Evolutionary conservation across 2,888 invertebrate genomes (phyloP), one percentile per base, ranked within the genome.

Genomic region (Parascotia fuliginaria): DNA sequence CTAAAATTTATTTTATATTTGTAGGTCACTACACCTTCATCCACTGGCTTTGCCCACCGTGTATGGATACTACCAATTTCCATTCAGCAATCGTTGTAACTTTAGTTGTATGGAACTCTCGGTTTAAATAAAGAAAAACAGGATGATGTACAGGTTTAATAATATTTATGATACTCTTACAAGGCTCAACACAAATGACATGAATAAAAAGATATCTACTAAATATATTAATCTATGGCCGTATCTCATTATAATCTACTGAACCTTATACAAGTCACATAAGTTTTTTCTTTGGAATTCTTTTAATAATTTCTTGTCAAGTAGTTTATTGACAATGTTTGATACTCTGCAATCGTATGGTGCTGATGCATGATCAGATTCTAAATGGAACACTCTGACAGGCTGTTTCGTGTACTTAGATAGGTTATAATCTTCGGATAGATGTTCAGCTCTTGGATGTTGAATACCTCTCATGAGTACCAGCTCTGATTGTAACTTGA

Each of bases 371-470:
- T 80, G 75, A 37, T 77, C 75, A 5, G 71, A 63, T 28, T 70
- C 61, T 12, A 81, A 42, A 5, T 77, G 32, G 27, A 72, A 75
- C 0, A 83, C 60, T 49, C 64, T 68, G 0, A 83, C 73, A 5
- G 79, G 75, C 16, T 77, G 61, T 0, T 60, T 69, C 0, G 74
- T 67, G 24, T 79, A 83, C 38, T 80, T 75, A 0, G 79, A 80
- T 4, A 84, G 53, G 29, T 72, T 70, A 22, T 84, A 84, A 38
- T 83, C 84, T 39, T 77, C 60, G 6, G 64, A n/a, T 0, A 79
- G 45, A 22, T 12, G 49, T 6, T 43, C 53, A 9, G 65, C 50
- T n/a, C 51, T 50, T 0, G 70, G 61, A 47, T 79, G 65, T 24
- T 65, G 53, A 4, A 65, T 54, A 0, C 79, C 77, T 51, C 73